phyloP scores from a whole-genome alignment of 2,113 vertebrate species.

The Phrynocephalus versicolor region DNA sequence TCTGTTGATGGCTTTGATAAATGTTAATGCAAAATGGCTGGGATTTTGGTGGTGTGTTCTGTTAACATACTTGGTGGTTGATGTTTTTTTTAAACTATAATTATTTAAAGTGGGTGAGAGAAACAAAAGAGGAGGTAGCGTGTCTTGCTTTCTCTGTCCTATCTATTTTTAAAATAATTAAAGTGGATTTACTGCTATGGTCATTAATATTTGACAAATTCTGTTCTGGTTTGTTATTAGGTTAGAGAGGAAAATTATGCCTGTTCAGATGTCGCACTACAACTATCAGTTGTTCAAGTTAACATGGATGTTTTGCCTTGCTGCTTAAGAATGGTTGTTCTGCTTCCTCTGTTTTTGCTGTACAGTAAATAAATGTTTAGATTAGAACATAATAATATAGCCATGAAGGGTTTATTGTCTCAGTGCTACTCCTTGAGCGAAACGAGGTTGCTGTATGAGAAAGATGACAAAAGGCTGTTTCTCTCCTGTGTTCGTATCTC shows the following conservation, averaged over 20 bases:
- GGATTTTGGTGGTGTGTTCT: constrained; percentile 1
- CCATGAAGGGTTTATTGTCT: constrained; percentile 57
- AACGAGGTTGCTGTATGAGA: constrained; percentile 61
- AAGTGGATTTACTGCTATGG: constrained; percentile 54
- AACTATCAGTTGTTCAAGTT: constrained; percentile 46
- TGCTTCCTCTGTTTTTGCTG: constrained; percentile 44
- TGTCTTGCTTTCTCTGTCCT: constrained; percentile 46
- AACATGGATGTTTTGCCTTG: constrained; percentile 33
- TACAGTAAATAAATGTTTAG: constrained; percentile 48
- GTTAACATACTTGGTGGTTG: constrained; percentile 43
- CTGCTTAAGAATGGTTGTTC: constrained; percentile 31
- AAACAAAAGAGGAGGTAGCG: neutral
- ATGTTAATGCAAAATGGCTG: constrained; percentile 50
- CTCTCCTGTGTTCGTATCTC: constrained; percentile 53
- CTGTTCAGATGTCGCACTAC: constrained; percentile 52
- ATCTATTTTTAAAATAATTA: constrained; percentile 62
- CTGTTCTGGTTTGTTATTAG: constrained; percentile 53
- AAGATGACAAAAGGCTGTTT: constrained; percentile 60
- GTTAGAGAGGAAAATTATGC: constrained; percentile 50
- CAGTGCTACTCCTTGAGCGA: constrained; percentile 64
- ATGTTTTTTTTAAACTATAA: constrained; percentile 30
- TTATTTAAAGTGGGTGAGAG: constrained; percentile 26
- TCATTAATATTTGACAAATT: constrained; percentile 50
- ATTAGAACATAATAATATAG: constrained; percentile 58
- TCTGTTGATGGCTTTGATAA: constrained; percentile 63